Evolutionary conservation across 2,797 vertebrate species (phyloP), one percentile per base, ranked within the genome.

Genomic region (Gymnothorax javanicus): DNA sequence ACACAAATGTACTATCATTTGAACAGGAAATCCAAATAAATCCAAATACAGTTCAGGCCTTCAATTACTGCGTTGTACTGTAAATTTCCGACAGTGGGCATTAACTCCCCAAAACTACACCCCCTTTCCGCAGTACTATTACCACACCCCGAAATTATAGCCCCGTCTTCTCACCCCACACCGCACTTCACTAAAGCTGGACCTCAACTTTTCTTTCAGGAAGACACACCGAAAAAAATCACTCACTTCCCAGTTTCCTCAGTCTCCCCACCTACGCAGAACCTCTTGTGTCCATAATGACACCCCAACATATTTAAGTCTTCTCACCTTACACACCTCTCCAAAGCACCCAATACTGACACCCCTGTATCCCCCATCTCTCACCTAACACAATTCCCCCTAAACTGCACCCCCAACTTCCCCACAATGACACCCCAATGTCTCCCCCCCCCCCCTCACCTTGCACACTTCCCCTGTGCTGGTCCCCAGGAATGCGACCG

Each of bases 401-500:
- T 1, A 8, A 59, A 8, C n/a, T 8, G 1, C 3, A 15, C 3
- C 1, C 58, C 64, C 23, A 5, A 67, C 23, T 9, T 4, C 69
- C 7, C 69, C 25, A 2, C 15, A 11, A 12, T 27, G 25, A 71
- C 25, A 25, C 2, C n/a, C 5, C 7, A 33, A 27, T 12, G 7
- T n/a, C 25, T 0, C 27, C 27, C 27, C 33, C 71, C 11, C 1
- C 13, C 4, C 4, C 17, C 71, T 79, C 50, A 79, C 77, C 77
- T 81, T 81, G 77, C 8, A 56, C 75, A 79, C 91, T 92, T 97
- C 97, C 88, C 98, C 97, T 0, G 92, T 92, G 0, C 95, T 93
- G 0, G 97, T 98, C 82, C 98, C 98, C 92, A 99, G 90, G 79
- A 99, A 99, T 1, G 96, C 97, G 84, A 99, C 95, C 0, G 97